These are phyloP conservation scores for Chelonus formosanus DNA, from an alignment of 2,888 invertebrate species.

Conservation along the genomic window DNA sequence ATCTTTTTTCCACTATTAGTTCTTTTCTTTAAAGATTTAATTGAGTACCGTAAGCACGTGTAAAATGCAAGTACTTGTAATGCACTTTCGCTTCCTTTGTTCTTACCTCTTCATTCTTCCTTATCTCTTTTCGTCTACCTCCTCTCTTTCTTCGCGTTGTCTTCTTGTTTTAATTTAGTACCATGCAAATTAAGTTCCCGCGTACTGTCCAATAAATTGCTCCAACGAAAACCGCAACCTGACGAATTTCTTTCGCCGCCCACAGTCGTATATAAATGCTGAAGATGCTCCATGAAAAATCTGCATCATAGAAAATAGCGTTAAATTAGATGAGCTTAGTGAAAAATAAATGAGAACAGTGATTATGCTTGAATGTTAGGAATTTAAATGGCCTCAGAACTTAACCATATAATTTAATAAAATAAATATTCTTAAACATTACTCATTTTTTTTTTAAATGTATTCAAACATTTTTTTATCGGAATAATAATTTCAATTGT, in stretches of 20 bases:
- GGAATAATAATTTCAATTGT: no score
- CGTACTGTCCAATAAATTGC: slow-evolving; percentile 44
- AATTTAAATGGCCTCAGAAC: no score
- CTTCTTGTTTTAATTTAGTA: slow-evolving; percentile 27
- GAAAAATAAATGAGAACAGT: no score
- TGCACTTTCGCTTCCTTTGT: slow-evolving; percentile 28
- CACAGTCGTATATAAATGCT: slow-evolving; percentile 9
- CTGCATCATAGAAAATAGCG: no score
- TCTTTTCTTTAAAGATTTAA: slow-evolving; percentile 7
- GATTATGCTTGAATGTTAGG: no score
- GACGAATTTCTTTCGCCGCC: slow-evolving; percentile 40
- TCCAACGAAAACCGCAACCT: slow-evolving; percentile 41
- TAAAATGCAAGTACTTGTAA: slow-evolving; percentile 19
- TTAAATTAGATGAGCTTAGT: no score
- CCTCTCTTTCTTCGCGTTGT: slow-evolving; percentile 1
- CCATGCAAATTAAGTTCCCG: slow-evolving; percentile 25
- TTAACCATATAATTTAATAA: no score
- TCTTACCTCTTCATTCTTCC: slow-evolving; percentile 19
- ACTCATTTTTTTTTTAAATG: no score
- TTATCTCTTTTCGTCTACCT: slow-evolving; percentile 8
- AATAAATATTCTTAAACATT: no score
- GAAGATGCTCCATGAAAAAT: no score
- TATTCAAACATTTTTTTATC: no score
- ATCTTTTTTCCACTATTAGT: not conserved
- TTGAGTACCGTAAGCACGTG: slow-evolving; percentile 27